Evolutionary conservation across 2,113 vertebrate genomes (phyloP).

Genomic region (Okapia johnstoni): DNA sequence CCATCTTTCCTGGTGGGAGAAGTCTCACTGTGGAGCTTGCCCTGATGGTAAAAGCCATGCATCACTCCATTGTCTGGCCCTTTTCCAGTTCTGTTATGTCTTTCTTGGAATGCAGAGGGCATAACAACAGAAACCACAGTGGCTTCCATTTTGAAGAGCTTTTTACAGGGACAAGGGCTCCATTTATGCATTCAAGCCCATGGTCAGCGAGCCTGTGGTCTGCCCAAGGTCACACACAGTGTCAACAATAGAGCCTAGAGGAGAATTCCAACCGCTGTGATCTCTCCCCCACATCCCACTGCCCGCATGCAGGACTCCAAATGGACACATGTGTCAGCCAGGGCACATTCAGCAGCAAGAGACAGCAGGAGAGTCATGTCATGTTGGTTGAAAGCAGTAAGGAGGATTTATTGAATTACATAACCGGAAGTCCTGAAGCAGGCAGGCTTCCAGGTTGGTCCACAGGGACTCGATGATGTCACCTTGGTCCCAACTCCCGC

Average conservation of each 20-base stretch:
- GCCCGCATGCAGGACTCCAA: background rate
- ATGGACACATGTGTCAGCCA: background rate
- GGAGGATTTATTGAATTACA: background rate
- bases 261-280: background rate
- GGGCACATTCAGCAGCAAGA: background rate
- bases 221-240: slow-evolving; percentile 4
- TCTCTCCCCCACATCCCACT: background rate
- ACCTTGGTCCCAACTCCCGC: background rate
- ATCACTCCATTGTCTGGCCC: slow-evolving; percentile 4
- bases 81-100: slow-evolving; percentile 36
- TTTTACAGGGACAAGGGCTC: slow-evolving; percentile 37
- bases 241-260: background rate
- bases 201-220: background rate
- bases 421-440: background rate
- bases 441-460: background rate
- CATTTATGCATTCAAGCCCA: slow-evolving; percentile 38
- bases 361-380: rapidly evolving
- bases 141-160: slow-evolving; percentile 41
- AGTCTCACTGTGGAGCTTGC: background rate
- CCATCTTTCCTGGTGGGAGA: background rate
- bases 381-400: background rate
- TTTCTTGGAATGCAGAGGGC: slow-evolving; percentile 57
- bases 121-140: slow-evolving; percentile 19
- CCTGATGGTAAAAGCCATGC: slow-evolving; percentile 3
- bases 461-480: background rate